Base-by-base conservation (phyloP, 2,888 invertebrate genomes). In the Graphium colonna region DNA sequence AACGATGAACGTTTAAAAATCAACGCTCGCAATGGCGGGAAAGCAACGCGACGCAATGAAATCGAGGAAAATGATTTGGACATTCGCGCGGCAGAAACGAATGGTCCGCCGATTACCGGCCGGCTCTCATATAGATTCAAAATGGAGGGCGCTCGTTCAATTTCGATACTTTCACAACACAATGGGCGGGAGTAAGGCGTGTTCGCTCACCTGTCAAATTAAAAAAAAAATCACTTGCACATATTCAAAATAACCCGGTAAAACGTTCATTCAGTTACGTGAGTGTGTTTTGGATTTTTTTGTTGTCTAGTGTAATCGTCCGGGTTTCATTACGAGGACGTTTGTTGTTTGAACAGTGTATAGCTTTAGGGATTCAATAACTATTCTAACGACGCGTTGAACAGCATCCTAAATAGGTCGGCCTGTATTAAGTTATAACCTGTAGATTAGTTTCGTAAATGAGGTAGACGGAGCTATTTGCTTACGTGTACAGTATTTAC, bases 141-240 rank as follows among this genome's bases (percentile, higher is more conserved):
- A 87, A 85, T 86, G 86, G 88, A 86, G 78, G 71, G 73, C 71
- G 76, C 72, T 71, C 77, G 81, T 86, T 82, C 87, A 86, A 87
- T 88, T 87, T 82, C 84, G 84, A 88, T 88, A 87, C 88, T 86
- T 83, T 86, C 72, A 77, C 82, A 79, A 84, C 77, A 88, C 88
- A 88, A 88, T 87, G 77, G 87, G 72, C 67, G 73, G 66, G 74
- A 79, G 82, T 76, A 85, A 87, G 88, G 86, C 84, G 86, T 82
- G 87, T 63, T 80, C 89, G 69, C 66, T 87, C 85, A 86, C 82
- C 85, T 88, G 83, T 82, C 82, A 88, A 88, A 89, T 89, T 86
- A 88, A 87, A 88, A 87, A 87, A 75, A 68, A 73, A 87, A 84
- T 80, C 80, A 79, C 82, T 79, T 78, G 77, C 79, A 21, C 21